Evolutionary conservation across 2,797 vertebrate species (phyloP).

Genomic region (Linurgus olivaceus): DNA sequence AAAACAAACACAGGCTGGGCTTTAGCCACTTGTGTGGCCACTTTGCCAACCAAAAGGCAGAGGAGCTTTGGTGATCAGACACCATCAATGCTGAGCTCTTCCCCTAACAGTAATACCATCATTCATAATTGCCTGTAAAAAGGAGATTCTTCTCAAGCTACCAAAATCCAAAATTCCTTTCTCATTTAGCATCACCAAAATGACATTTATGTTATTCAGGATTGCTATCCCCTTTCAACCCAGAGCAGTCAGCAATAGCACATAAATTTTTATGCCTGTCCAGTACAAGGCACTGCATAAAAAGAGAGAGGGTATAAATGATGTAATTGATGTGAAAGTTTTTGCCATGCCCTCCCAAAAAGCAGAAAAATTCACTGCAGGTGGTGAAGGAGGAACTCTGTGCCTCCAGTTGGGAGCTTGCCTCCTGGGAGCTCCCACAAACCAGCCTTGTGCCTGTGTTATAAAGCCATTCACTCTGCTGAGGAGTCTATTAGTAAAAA

Average conservation of each 20-base stretch:
- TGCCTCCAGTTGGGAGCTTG: not conserved
- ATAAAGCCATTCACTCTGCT: not conserved
- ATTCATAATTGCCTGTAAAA: slow-evolving; percentile 21
- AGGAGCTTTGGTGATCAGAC: not conserved
- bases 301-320: not conserved
- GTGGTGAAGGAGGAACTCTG: not conserved
- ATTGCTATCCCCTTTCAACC: not conserved
- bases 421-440: not conserved
- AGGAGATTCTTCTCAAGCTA: not conserved
- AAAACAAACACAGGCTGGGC: not conserved
- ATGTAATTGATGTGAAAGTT: slow-evolving; percentile 9
- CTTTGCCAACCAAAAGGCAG: not conserved
- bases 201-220: slow-evolving; percentile 7
- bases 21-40: not conserved
- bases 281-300: slow-evolving; percentile 1
- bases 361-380: not conserved
- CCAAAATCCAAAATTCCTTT: not conserved
- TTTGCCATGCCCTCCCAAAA: not conserved
- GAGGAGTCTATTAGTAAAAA: not conserved
- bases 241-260: not conserved
- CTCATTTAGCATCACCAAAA: slow-evolving; percentile 4
- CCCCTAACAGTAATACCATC: not conserved
- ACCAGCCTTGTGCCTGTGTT: not conserved
- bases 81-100: not conserved
- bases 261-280: slow-evolving; percentile 6